Percentiles rank a stretch among this genome's conserved stretches.
phyloP scores from a whole-genome alignment of 2,888 invertebrate species.

The Trichopria drosophilae region DNA sequence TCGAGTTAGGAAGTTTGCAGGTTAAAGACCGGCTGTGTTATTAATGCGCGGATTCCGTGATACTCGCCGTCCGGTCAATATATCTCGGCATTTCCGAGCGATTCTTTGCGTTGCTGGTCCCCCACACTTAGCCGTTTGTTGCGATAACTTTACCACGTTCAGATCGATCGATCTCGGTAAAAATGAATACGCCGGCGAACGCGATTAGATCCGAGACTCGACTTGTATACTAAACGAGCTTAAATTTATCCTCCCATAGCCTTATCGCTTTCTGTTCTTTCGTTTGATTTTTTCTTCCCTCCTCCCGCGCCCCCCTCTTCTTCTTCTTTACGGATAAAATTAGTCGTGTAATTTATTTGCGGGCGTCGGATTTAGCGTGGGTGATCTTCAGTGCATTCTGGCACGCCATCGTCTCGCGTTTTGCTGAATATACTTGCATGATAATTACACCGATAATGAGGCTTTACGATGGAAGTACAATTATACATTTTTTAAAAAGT shows the following conservation, averaged over 20 bases:
- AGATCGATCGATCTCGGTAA: constrained; percentile 6
- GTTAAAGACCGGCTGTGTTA: constrained; percentile 47
- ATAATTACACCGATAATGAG: constrained; percentile 56
- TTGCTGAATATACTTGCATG: constrained; percentile 51
- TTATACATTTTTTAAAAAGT: too few species aligned
- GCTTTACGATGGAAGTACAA: constrained; percentile 50
- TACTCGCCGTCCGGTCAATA: constrained; percentile 23
- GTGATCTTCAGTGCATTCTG: constrained; percentile 56
- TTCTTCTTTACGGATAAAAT: constrained; percentile 40
- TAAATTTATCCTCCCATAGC: constrained; percentile 31
- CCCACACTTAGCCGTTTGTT: not conserved
- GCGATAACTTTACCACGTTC: not conserved
- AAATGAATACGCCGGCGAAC: not conserved
- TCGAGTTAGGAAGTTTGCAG: constrained; percentile 49
- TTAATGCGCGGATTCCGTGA: constrained; percentile 46
- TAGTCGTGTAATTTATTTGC: constrained; percentile 53
- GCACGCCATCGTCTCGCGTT: constrained; percentile 53
- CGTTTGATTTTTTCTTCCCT: too few species aligned
- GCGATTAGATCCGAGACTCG: constrained; percentile 27
- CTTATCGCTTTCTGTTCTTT: too few species aligned
- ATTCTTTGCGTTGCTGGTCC: constrained; percentile 7
- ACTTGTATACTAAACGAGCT: constrained; percentile 27
- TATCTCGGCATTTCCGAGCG: constrained; percentile 15
- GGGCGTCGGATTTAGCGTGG: constrained; percentile 45
- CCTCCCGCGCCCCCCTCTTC: constrained; percentile 19